Percentiles rank a stretch among this genome's conserved stretches.
These are phyloP conservation scores for Chelon auratus DNA, from an alignment of 2,797 vertebrate species.

Conservation along the genomic window DNA sequence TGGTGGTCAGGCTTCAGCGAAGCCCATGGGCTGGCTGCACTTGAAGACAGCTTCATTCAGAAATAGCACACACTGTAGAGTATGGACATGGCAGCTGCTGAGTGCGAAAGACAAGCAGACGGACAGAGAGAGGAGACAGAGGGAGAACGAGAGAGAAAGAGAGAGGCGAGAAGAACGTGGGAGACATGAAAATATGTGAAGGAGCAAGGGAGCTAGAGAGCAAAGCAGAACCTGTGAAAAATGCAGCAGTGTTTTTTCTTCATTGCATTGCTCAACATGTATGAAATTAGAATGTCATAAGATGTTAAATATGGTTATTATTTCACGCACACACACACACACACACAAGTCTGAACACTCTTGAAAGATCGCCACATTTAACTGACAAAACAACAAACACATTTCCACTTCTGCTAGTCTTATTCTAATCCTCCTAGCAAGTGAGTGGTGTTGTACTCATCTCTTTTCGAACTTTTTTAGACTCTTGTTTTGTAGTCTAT, in stretches of 20 bases:
- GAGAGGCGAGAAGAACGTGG: slow-evolving; percentile 73
- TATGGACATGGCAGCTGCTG: slow-evolving; percentile 83
- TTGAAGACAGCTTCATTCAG: slow-evolving; percentile 83
- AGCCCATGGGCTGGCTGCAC: slow-evolving; percentile 72
- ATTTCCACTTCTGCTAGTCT: slow-evolving; percentile 52
- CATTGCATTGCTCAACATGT: slow-evolving; percentile 77
- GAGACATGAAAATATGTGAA: slow-evolving; percentile 79
- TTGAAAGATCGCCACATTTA: slow-evolving; percentile 48
- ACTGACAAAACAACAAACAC: slow-evolving; percentile 54
- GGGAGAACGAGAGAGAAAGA: slow-evolving; percentile 57
- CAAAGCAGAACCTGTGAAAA: slow-evolving; percentile 83
- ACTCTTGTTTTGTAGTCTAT: slow-evolving; percentile 75
- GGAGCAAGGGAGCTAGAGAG: slow-evolving; percentile 67
- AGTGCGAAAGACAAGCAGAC: slow-evolving; percentile 84
- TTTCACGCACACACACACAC: slow-evolving; percentile 69
- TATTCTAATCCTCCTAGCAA: slow-evolving; percentile 64
- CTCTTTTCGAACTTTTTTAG: slow-evolving; percentile 63
- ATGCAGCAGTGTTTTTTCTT: slow-evolving; percentile 78
- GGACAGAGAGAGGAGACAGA: slow-evolving; percentile 77
- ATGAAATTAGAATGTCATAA: slow-evolving; percentile 84
- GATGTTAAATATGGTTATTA: slow-evolving; percentile 83
- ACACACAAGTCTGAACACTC: slow-evolving; percentile 49
- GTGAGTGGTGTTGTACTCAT: slow-evolving; percentile 63
- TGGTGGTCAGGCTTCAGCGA: slow-evolving; percentile 74
- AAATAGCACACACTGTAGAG: slow-evolving; percentile 84